Percentiles rank a stretch among this genome's conserved stretches.
These are phyloP conservation scores for Drosophila kepulauana DNA, from an alignment of 1,140 invertebrate species.

Conservation along the genomic window DNA sequence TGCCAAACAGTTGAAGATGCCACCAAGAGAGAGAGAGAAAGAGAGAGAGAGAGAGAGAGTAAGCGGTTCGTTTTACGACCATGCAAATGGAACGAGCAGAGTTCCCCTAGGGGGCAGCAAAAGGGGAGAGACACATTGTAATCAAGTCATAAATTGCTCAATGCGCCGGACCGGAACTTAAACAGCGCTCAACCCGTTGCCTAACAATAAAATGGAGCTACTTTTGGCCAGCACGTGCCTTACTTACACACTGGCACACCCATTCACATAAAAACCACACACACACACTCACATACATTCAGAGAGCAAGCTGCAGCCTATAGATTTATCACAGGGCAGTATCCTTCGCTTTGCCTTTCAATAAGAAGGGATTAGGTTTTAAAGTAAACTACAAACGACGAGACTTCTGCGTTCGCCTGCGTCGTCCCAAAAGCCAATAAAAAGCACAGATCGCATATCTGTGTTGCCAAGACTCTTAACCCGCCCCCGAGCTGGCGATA, in stretches of 20 bases:
- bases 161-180: slow-evolving; percentile 65
- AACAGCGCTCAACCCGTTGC: slow-evolving; percentile 60
- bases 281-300: slow-evolving; percentile 17
- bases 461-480: slow-evolving; percentile 18
- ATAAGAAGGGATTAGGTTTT: slow-evolving; percentile 78
- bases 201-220: slow-evolving; percentile 58
- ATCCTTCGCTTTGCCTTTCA: slow-evolving; percentile 66
- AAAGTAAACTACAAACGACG: slow-evolving; percentile 72
- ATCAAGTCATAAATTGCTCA: slow-evolving; percentile 80
- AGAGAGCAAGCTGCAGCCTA: slow-evolving; percentile 24
- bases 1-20: slow-evolving; percentile 51
- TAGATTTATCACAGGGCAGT: slow-evolving; percentile 61
- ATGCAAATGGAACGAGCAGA: slow-evolving; percentile 44
- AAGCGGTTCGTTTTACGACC: slow-evolving; percentile 47
- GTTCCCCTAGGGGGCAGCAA: background rate
- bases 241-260: slow-evolving; percentile 5
- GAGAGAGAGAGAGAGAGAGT: no score
- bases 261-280: slow-evolving; percentile 1
- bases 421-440: slow-evolving; percentile 62
- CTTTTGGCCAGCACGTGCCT: slow-evolving; percentile 62
- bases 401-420: slow-evolving; percentile 17
- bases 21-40: slow-evolving; percentile 9
- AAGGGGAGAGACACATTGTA: slow-evolving; percentile 53
- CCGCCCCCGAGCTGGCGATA: slow-evolving; percentile 53
- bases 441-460: slow-evolving; percentile 75